Base-by-base conservation (phyloP, 2,797 vertebrate genomes). In the Pangasius djambal region DNA sequence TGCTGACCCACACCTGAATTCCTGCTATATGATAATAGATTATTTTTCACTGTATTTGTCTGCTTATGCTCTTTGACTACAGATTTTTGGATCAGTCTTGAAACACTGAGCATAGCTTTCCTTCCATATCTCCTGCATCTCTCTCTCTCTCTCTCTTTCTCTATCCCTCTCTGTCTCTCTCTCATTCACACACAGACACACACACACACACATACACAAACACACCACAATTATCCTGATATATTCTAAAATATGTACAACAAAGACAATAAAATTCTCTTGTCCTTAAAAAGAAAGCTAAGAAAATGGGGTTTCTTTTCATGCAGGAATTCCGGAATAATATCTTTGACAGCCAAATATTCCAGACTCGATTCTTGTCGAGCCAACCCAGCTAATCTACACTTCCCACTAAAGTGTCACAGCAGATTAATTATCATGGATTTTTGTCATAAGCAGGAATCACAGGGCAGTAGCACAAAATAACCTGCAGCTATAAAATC, bases 401-500 rank as follows among this genome's bases (percentile, higher is more conserved):
- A 16, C 63, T 48, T 91, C 81, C 22, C 67, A 81, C 28, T 83
- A 83, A 91, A 84, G 79, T 88, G 86, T 88, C 91, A 86, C 4
- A 61, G 37, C 78, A 86, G 83, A 90, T 91, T 70, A 83, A 91
- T 81, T 86, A 55, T 75, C 86, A 69, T 70, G 69, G 72, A 87
- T 89, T 84, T 88, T 85, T 72, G 82, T 87, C 79, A 88, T 89
- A 65, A 82, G 55, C 75, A 90, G 12, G 70, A 44, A 86, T 88
- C 81, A 72, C 57, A 79, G 87, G 69, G 70, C 55, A 88, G 63
- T 50, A 81, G 74, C 63, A 57, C 28, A 79, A 69, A 37, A 89
- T 89, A 87, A 91, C 57, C 88, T 75, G 69, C 77, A 87, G 6
- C 83, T 70, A 79, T 83, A 88, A 87, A 91, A 90, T 25, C 75